Evolutionary conservation across 2,888 invertebrate species (phyloP), one percentile per base, ranked within the genome.

Genomic region (Microdon myrmicae): DNA sequence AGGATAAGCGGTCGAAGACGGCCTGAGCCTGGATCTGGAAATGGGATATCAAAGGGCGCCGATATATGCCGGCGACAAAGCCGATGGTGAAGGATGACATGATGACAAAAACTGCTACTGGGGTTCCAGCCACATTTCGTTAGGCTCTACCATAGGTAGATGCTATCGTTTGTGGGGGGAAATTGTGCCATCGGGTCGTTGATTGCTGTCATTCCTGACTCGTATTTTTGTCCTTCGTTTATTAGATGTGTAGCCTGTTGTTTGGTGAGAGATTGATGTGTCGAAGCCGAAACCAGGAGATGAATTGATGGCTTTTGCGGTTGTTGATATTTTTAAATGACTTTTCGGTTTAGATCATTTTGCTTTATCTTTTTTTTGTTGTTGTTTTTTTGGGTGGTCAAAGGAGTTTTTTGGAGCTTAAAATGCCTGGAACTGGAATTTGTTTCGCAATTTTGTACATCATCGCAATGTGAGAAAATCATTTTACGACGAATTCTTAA

Each of bases 101-200:
- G 58, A 31, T 56, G 47, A 53, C 49, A 43, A 49, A 56, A 45
- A 51, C 58, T 37, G 64, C 64, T 64, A 64, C 58, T 53, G 58
- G 58, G 26, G 35, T 56, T 49, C 44, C 25, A n/a, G n/a, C n/a
- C n/a, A 39, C 28, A 32, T 43, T 47, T 47, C 48, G 47, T 54
- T 43, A 35, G 54, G 26, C 23, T 60, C 43, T 28, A 44, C 55
- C 34, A 12, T 6, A 20, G 31, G 38, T 23, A 31, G 16, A 19
- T 47, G 28, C 28, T 56, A 41, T 48, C 39, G 26, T 29, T 56
- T 28, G 20, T 16, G 13, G 32, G 44, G 34, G 23, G 14, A 13
- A 48, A 7, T 61, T 34, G 12, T 32, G 31, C 13, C 34, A 32
- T 32, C 28, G 26, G 41, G 37, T 41, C 14, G 45, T 47, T 53